These are phyloP conservation scores for Petrocephalus sullivani DNA, from an alignment of 2,797 vertebrate species.

Conservation along the genomic window DNA sequence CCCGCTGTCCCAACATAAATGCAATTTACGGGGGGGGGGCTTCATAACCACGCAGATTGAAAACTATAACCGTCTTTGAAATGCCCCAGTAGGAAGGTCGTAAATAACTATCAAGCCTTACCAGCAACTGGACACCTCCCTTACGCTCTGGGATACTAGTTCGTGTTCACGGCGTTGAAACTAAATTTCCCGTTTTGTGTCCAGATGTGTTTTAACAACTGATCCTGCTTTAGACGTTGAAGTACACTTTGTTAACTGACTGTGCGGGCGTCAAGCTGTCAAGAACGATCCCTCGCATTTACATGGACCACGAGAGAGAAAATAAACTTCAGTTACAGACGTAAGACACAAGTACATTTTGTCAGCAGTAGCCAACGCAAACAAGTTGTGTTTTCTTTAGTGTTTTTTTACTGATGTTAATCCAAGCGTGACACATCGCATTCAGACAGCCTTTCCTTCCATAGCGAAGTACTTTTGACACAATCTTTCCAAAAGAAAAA, in stretches of 20 bases:
- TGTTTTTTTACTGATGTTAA: conserved; percentile 15
- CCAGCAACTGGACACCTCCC: conserved; percentile 5
- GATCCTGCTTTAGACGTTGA: not conserved
- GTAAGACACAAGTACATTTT: not conserved
- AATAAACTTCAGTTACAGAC: not conserved
- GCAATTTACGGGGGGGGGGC: conserved; percentile 19
- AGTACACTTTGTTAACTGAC: not conserved
- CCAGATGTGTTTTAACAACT: not conserved
- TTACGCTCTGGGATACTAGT: not conserved
- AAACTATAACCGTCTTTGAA: conserved; percentile 27
- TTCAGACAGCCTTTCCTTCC: not conserved
- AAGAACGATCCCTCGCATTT: not conserved
- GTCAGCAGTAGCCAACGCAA: conserved; percentile 4
- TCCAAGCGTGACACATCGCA: not conserved
- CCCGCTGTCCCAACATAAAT: conserved; percentile 14
- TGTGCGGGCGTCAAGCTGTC: not conserved
- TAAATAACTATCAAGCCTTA: conserved; percentile 23
- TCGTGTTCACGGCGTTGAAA: conserved; percentile 8
- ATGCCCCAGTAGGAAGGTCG: conserved; percentile 13
- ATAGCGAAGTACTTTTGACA: not conserved
- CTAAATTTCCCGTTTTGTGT: not conserved
- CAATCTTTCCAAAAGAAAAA: not conserved
- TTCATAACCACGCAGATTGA: conserved; percentile 29
- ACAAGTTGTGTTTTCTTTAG: conserved; percentile 3
- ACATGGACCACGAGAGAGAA: not conserved